Evolutionary conservation across 2,113 vertebrate genomes (phyloP).

Genomic region (Phocoena phocoena): DNA sequence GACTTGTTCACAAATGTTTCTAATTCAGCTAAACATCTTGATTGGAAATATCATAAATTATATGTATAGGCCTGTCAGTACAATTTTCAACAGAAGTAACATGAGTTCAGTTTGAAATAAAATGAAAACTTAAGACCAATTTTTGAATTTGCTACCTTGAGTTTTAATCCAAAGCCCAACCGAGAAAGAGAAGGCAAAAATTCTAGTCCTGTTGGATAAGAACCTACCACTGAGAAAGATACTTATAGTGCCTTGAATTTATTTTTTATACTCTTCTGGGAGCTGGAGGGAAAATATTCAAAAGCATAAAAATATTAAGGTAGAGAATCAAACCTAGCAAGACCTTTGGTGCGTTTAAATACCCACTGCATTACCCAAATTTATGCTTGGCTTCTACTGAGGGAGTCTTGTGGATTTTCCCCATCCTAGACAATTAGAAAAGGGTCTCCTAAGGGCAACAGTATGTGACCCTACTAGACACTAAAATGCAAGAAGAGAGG

Average conservation of each 20-base stretch:
- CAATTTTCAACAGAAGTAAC: slow-evolving; percentile 82
- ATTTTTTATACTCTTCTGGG: background rate
- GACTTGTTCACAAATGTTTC: slow-evolving; percentile 84
- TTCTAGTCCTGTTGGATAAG: slow-evolving; percentile 52
- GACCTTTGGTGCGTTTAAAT: background rate
- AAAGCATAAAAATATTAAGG: background rate
- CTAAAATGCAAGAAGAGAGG: background rate
- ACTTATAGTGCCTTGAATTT: background rate
- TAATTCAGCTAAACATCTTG: slow-evolving; percentile 86
- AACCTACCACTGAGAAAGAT: background rate
- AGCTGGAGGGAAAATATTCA: background rate
- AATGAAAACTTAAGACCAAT: slow-evolving; percentile 80
- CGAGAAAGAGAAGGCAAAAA: background rate
- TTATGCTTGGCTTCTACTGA: background rate
- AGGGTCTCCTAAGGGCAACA: background rate
- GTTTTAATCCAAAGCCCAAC: slow-evolving; percentile 71
- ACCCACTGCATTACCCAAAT: background rate
- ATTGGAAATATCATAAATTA: slow-evolving; percentile 87
- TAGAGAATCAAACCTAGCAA: background rate
- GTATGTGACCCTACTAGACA: background rate
- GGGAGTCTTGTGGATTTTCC: background rate
- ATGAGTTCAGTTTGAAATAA: slow-evolving; percentile 81
- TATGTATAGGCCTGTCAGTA: slow-evolving; percentile 80
- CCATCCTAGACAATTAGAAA: background rate
- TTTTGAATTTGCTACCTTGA: slow-evolving; percentile 75